Base-by-base conservation (phyloP, 2,113 vertebrate genomes). In the Psilopogon haemacephalus region DNA sequence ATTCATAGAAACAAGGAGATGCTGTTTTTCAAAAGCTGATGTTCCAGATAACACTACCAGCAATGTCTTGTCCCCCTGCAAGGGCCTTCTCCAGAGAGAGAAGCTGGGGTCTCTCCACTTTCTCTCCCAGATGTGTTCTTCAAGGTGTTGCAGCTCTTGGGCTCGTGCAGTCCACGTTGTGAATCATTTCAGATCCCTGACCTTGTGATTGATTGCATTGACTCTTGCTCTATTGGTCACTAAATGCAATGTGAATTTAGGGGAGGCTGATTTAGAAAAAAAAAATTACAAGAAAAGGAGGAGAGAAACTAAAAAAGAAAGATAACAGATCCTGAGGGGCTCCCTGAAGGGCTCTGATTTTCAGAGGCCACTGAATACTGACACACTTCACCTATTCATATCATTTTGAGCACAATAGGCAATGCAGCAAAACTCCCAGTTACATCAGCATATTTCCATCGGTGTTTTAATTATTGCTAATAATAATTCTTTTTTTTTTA, bases 211-310 rank as follows among this genome's bases (percentile, higher is more conserved):
- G 71, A 68, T 78, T 71, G 13, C 70, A 13, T 60, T 86, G 70
- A 86, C 60, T 60, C 14, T 30, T 67, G 20, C 28, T 80, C 24
- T 79, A 5, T 44, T 40, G 37, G 28, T 60, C 19, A 12, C 15
- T 88, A 77, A 86, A 76, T 54, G 26, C 77, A 84, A 86, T 40
- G 28, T 90, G 59, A 80, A 92, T 73, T 88, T 67, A 82, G 50
- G 32, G 20, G 33, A 93, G 37, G 9, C 3, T 73, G 23, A 65
- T 70, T 58, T 12, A 38, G 37, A 68, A 44, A 30, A 55, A 37
- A 26, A 50, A 50, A 50, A 19, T 24, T 24, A 54, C 26, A 54
- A 32, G 35, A 27, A 27, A 44, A 6, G 14, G 17, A 26, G n/a
- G n/a, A 10, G 6, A 32, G 30, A 33, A 40, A n/a, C 33, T 15